Base-by-base conservation (phyloP, 2,113 vertebrate genomes). In the Talpa occidentalis region DNA sequence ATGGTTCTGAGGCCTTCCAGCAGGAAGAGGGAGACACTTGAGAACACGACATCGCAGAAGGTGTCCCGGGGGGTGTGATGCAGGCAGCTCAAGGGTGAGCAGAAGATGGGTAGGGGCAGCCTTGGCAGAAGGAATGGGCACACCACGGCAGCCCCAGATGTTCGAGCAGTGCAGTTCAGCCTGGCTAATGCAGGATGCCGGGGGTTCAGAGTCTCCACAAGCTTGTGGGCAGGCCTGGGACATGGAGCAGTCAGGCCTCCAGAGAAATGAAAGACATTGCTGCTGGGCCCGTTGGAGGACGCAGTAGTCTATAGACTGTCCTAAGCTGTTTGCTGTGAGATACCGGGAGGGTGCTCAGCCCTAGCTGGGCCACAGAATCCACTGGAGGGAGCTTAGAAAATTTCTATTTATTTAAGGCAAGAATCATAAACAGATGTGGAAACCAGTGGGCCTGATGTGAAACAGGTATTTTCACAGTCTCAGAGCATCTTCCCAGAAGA, bases 131-230 rank as follows among this genome's bases (percentile, higher is more conserved):
- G 14, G 69, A 54, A 40, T 3, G 3, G 6, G 10, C 10, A 28
- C 24, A 64, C 10, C 60, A 16, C 5, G 22, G 60, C 28, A 64
- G 60, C 26, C 15, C 3, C 9, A 6, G 5, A 35, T 19, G 28
- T 56, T 37, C 7, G 52, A 42, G 60, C 15, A 6, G 16, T 1
- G 5, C 15, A 40, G 52, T 16, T 67, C 32, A 6, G 35, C 8
- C 0, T 40, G 28, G 74, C 67, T 30, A 67, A 37, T 22, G 1
- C 11, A 2, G 9, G 54, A 17, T 0, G 2, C 22, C 19, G 3
- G 72, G 1, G 19, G 30, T 19, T 47, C 40, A 49, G 69, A 26
- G 32, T 60, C 6, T 6, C 47, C 2, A 1, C 26, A 37, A 60
- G 56, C 11, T 28, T 19, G 6, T 8, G 26, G 86, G 60, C 54